A percentile compares a stretch with the other conserved stretches of the same genome.
Evolutionary conservation across 2,113 vertebrate genomes (phyloP).

Genomic region (Ivindomyrus marchei): DNA sequence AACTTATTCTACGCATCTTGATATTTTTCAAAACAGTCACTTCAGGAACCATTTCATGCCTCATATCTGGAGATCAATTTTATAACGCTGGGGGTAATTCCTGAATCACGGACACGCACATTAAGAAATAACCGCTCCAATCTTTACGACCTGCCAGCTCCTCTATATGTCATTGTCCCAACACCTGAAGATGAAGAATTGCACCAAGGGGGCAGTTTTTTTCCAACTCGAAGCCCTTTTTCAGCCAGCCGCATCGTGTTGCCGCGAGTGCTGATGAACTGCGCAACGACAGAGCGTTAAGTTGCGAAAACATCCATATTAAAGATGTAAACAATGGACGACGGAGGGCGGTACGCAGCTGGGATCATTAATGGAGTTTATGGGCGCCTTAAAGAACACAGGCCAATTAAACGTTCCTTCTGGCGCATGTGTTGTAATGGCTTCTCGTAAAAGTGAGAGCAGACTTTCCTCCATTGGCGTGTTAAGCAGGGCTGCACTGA

Average conservation of each 20-base stretch:
- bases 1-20: neutral
- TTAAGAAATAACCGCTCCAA: neutral
- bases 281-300: slow-evolving; percentile 24
- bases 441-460: slow-evolving; percentile 53
- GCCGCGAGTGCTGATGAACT: slow-evolving; percentile 25
- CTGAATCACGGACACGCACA: neutral
- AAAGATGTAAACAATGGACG: slow-evolving; percentile 28
- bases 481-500: neutral
- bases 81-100: neutral
- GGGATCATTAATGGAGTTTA: slow-evolving; percentile 57
- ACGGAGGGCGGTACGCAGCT: slow-evolving; percentile 42
- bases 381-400: slow-evolving; percentile 36
- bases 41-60: neutral
- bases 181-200: neutral
- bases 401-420: slow-evolving; percentile 53
- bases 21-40: neutral
- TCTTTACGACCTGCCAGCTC: neutral
- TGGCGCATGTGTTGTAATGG: slow-evolving; percentile 55
- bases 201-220: neutral
- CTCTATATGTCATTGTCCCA: neutral
- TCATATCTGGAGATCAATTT: neutral
- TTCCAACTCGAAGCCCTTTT: neutral
- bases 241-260: neutral
- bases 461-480: slow-evolving; percentile 44
- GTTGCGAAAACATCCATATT: slow-evolving; percentile 32